phyloP scores from a whole-genome alignment of 2,888 invertebrate species.

The Emesis russula region DNA sequence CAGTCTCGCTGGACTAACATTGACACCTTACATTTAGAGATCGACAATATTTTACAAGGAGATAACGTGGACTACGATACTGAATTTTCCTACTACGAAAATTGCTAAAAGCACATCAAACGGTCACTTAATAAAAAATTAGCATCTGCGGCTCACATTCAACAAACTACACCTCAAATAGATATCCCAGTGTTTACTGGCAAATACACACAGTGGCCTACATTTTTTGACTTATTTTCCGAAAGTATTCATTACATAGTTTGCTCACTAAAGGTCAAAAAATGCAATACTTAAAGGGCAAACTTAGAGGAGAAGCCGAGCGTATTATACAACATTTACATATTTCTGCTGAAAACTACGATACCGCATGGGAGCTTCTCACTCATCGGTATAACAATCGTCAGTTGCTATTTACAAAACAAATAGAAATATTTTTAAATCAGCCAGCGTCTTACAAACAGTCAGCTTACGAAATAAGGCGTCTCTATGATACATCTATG shows the following conservation, averaged over 20 bases:
- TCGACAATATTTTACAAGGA: constrained; percentile 36
- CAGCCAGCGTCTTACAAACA: no score
- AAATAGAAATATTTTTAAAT: constrained; percentile 48
- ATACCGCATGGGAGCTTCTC: constrained; percentile 67
- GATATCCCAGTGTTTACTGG: constrained; percentile 10
- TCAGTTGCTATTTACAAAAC: constrained; percentile 68
- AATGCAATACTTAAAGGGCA: constrained; percentile 72
- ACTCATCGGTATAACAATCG: constrained; percentile 67
- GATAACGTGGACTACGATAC: not conserved
- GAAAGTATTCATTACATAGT: constrained; percentile 42
- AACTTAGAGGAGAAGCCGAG: constrained; percentile 65
- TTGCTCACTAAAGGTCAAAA: constrained; percentile 61
- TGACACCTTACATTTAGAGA: constrained; percentile 44
- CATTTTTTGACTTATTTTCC: no score
- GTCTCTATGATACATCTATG: no score
- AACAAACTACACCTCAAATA: constrained; percentile 29
- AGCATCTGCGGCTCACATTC: constrained; percentile 15
- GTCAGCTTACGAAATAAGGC: no score
- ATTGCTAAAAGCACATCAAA: not conserved
- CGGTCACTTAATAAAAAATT: constrained; percentile 7
- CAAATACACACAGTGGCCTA: no score
- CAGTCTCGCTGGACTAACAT: constrained; percentile 31
- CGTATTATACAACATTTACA: constrained; percentile 69
- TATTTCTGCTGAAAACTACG: constrained; percentile 73
- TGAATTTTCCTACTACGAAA: no score